A percentile compares a stretch with the other conserved stretches of the same genome.
Evolutionary conservation across 2,797 vertebrate genomes (phyloP).

Genomic region (Otolemur crassicaudatus): DNA sequence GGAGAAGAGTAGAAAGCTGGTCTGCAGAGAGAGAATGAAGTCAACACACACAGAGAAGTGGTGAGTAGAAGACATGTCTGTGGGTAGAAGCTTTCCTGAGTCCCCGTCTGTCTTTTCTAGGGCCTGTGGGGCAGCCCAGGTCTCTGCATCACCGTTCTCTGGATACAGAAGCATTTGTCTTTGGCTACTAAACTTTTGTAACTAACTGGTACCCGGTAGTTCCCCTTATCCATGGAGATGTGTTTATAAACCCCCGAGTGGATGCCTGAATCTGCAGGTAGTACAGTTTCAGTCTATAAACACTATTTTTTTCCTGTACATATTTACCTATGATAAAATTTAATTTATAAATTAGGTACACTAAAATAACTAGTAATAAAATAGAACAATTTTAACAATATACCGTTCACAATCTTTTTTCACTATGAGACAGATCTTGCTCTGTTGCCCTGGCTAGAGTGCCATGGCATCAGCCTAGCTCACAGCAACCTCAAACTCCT

Average conservation of each 20-base stretch:
- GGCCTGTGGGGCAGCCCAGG: background rate
- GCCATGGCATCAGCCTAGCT: too few species aligned
- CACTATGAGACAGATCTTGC: too few species aligned
- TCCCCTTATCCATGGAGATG: background rate
- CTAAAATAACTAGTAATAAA: background rate
- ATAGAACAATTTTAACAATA: background rate
- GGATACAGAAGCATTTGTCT: background rate
- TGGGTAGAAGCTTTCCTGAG: background rate
- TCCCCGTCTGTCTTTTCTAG: background rate
- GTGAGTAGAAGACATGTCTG: background rate
- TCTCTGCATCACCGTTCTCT: background rate
- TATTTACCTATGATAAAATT: background rate
- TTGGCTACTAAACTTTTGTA: background rate
- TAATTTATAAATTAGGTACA: background rate
- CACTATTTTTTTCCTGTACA: background rate
- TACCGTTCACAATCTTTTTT: background rate
- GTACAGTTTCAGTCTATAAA: background rate
- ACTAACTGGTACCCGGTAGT: background rate
- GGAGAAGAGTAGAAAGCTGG: background rate
- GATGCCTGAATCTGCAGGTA: background rate
- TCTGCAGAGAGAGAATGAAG: background rate
- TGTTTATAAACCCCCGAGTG: background rate
- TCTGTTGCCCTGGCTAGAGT: too few species aligned
- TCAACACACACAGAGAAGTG: background rate
- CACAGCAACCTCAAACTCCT: too few species aligned